These are phyloP conservation scores for Propithecus deckenii DNA, from an alignment of 2,797 vertebrate species.

Conservation along the genomic window DNA sequence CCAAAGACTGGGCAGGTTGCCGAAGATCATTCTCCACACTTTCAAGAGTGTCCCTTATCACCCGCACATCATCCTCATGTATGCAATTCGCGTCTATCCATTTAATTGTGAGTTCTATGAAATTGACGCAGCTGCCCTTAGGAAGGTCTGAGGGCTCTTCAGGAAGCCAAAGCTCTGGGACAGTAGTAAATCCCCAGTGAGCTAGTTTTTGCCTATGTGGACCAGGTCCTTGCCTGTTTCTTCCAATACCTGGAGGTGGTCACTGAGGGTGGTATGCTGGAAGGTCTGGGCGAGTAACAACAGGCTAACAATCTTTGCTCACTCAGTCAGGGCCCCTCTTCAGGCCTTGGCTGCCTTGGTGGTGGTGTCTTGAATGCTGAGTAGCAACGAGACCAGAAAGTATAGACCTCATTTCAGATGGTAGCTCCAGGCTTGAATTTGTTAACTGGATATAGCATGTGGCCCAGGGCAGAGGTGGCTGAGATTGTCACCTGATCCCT, in stretches of 20 bases:
- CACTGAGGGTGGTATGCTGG: background rate
- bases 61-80: background rate
- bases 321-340: background rate
- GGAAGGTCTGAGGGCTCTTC: background rate
- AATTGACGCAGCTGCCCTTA: background rate
- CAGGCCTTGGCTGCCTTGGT: background rate
- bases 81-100: background rate
- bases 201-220: background rate
- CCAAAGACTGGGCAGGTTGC: background rate
- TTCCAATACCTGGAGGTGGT: conserved; percentile 39
- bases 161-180: conserved; percentile 40
- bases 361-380: conserved; percentile 33
- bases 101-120: background rate
- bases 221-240: conserved; percentile 29
- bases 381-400: background rate
- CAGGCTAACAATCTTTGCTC: background rate
- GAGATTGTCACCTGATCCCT: conserved; percentile 69
- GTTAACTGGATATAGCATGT: background rate
- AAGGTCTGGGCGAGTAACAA: background rate
- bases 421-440: background rate
- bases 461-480: background rate
- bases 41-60: background rate
- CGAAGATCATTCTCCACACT: background rate
- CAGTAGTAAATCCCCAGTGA: background rate
- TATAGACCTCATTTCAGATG: background rate